A percentile compares a stretch with the other conserved stretches of the same genome.
These are phyloP conservation scores for Pteromalus puparum DNA, from an alignment of 1,140 invertebrate genomes.

Conservation along the genomic window DNA sequence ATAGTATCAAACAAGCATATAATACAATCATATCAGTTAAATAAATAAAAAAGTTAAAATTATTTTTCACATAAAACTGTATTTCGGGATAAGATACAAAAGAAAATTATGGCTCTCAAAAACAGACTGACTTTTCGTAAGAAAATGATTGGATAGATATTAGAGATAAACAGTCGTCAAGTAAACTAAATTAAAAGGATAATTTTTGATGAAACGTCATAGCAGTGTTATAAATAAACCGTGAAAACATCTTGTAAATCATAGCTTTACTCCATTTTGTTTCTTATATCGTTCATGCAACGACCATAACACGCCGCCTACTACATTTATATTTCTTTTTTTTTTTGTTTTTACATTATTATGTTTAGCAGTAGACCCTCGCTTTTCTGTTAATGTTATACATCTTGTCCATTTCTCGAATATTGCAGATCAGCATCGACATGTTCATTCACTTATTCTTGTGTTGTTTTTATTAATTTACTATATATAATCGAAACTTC, in stretches of 20 bases:
- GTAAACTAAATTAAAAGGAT: neutral
- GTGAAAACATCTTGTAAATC: conserved; percentile 64
- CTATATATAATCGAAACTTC: conserved; percentile 56
- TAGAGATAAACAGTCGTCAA: neutral
- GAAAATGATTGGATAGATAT: neutral
- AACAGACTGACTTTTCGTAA: neutral
- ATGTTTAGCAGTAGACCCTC: conserved; percentile 58
- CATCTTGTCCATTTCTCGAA: conserved; percentile 56
- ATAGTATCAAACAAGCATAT: no score
- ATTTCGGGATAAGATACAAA: conserved; percentile 12
- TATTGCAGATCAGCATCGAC: conserved; percentile 52
- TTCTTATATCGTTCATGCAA: conserved; percentile 57
- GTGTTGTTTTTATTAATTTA: conserved; percentile 49
- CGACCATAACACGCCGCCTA: conserved; percentile 56
- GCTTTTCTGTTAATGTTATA: neutral
- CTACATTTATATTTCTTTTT: conserved; percentile 56
- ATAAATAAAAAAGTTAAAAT: neutral
- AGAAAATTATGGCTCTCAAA: neutral
- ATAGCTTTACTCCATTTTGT: conserved; percentile 66
- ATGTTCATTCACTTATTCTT: conserved; percentile 47
- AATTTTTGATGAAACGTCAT: neutral
- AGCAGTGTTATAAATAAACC: conserved; percentile 48
- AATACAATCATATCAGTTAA: no score
- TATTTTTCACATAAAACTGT: conserved; percentile 8
- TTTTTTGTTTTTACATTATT: conserved; percentile 61